These are phyloP conservation scores for Aulostomus chinensis DNA, from an alignment of 2,797 vertebrate genomes.

Conservation along the genomic window DNA sequence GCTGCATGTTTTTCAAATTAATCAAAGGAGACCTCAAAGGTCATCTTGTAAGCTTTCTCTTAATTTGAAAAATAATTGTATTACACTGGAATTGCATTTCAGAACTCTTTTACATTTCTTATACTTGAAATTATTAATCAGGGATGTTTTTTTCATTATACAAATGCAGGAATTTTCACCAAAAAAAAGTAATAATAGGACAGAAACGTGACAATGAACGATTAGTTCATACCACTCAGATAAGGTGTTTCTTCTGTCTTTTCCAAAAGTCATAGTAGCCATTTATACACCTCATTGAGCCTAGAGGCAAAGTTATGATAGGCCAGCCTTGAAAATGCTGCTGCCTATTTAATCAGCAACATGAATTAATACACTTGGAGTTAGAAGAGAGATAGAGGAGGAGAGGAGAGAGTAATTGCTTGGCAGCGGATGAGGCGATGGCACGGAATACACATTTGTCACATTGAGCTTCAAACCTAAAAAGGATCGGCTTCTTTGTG, in stretches of 20 bases:
- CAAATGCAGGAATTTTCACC: too few species aligned
- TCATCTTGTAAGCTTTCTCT: not conserved
- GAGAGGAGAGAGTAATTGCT: conserved; percentile 31
- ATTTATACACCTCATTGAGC: conserved; percentile 53
- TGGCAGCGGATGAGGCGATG: conserved; percentile 36
- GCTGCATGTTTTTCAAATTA: not conserved
- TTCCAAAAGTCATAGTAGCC: conserved; percentile 36
- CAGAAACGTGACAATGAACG: too few species aligned
- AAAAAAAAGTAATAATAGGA: too few species aligned
- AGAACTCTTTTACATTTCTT: too few species aligned
- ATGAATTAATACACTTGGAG: conserved; percentile 60
- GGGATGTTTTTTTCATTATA: too few species aligned
- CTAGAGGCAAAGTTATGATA: conserved; percentile 45
- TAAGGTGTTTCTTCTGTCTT: conserved; percentile 23
- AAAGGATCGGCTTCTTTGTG: not conserved
- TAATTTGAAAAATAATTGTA: not conserved
- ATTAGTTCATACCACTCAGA: conserved; percentile 27
- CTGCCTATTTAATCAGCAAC: conserved; percentile 47
- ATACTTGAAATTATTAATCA: too few species aligned
- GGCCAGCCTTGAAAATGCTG: conserved; percentile 34
- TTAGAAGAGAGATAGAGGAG: conserved; percentile 18
- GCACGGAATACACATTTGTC: conserved; percentile 51
- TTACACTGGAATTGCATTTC: too few species aligned
- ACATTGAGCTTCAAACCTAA: conserved; percentile 19
- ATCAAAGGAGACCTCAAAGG: not conserved